Percentiles rank a stretch among this genome's conserved stretches.
Evolutionary conservation across 2,888 invertebrate species (phyloP).

Genomic region (Electrophaes corylata): DNA sequence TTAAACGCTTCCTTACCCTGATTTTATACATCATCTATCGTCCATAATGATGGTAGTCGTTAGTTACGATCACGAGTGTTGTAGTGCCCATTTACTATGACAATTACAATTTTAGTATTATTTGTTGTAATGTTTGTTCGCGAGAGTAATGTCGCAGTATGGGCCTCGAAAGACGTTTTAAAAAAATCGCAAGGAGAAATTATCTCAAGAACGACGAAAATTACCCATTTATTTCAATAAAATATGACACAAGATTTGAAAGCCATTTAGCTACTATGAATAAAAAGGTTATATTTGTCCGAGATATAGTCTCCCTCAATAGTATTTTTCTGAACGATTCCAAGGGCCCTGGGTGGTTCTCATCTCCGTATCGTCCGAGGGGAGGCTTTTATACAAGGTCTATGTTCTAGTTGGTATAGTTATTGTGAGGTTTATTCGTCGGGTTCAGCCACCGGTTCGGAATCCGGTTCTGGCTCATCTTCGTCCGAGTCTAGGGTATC

Average conservation of each 20-base stretch:
- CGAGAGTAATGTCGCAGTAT: neutral
- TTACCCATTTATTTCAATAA: neutral
- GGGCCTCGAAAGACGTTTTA: neutral
- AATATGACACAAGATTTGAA: neutral
- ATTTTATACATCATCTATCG: no score
- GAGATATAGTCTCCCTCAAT: neutral
- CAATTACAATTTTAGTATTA: neutral
- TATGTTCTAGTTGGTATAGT: neutral
- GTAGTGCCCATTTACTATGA: neutral
- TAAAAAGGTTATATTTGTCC: neutral
- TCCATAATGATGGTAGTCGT: no score
- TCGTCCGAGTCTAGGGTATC: slow-evolving; percentile 14
- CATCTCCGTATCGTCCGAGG: neutral
- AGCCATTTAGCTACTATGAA: neutral
- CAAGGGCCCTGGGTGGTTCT: neutral
- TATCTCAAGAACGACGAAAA: neutral
- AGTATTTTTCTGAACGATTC: no score
- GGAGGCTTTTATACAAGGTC: no score
- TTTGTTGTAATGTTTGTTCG: neutral
- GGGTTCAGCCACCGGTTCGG: neutral
- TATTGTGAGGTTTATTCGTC: neutral
- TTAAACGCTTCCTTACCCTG: neutral
- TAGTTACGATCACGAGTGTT: neutral
- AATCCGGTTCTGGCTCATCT: slow-evolving; percentile 2
- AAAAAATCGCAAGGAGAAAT: neutral